These are phyloP conservation scores for Halcyon leucocephala DNA, from an alignment of 2,797 vertebrate genomes.

Conservation along the genomic window DNA sequence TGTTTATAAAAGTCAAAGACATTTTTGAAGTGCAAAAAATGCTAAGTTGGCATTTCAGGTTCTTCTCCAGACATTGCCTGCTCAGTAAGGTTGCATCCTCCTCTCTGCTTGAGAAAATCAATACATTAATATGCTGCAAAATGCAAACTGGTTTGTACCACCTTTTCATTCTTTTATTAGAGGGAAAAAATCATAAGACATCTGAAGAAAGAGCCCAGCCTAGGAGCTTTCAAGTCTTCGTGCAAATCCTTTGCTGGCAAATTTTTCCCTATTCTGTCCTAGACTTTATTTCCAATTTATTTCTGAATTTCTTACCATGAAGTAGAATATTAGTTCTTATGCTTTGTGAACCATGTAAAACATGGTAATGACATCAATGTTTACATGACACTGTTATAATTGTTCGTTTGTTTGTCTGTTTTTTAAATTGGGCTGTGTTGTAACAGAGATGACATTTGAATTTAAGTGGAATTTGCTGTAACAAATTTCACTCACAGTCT, in stretches of 20 bases:
- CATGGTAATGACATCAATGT: background rate
- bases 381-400: background rate
- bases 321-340: background rate
- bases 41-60: conserved; percentile 73
- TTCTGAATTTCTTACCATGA: background rate
- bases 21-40: conserved; percentile 65
- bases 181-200: background rate
- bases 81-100: background rate
- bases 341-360: background rate
- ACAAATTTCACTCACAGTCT: background rate
- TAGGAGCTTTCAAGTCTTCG: background rate
- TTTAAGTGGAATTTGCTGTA: background rate
- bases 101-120: background rate
- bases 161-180: background rate
- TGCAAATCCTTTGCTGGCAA: background rate
- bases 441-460: background rate
- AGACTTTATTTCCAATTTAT: background rate
- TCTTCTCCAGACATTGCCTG: conserved; percentile 48
- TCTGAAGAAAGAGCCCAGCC: background rate
- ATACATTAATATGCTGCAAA: background rate
- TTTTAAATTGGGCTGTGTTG: background rate
- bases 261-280: background rate
- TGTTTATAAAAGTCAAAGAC: conserved; percentile 48
- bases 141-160: background rate
- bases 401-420: background rate